phyloP scores from a whole-genome alignment of 2,888 invertebrate genomes.

The Sipunculus nudus region DNA sequence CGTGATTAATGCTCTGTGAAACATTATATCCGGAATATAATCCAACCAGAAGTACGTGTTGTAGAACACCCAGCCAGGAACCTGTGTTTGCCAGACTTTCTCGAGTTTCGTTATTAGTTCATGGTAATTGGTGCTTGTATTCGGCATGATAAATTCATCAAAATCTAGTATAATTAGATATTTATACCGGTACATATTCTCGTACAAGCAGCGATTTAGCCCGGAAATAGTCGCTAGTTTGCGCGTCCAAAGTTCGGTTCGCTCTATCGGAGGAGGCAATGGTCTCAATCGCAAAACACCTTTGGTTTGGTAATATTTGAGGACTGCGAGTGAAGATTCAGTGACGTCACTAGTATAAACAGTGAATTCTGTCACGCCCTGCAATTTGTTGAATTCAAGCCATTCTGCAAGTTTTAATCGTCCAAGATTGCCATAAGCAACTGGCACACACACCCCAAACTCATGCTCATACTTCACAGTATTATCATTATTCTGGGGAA shows the following conservation, averaged over 20 bases:
- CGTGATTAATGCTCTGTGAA: background rate
- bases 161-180: constrained; percentile 26
- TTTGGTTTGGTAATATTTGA: constrained; percentile 17
- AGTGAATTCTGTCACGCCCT: constrained; percentile 28
- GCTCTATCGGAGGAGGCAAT: constrained; percentile 17
- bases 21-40: constrained; percentile 5
- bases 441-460: constrained; percentile 31
- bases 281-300: constrained; percentile 10
- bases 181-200: constrained; percentile 32
- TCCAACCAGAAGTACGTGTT: constrained; percentile 28
- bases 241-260: constrained; percentile 15
- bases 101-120: background rate
- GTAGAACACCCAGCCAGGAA: constrained; percentile 13
- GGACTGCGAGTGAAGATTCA: constrained; percentile 4
- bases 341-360: constrained; percentile 20
- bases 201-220: constrained; percentile 35
- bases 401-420: constrained; percentile 18
- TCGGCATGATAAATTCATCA: constrained; percentile 34
- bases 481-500: too few relatives aligned
- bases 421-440: constrained; percentile 18
- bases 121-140: constrained; percentile 8
- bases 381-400: constrained; percentile 22
- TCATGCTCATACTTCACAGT: background rate
- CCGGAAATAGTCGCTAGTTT: constrained; percentile 25
- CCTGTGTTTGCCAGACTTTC: background rate